phyloP scores from a whole-genome alignment of 2,113 vertebrate genomes.

The Bufo bufo region DNA sequence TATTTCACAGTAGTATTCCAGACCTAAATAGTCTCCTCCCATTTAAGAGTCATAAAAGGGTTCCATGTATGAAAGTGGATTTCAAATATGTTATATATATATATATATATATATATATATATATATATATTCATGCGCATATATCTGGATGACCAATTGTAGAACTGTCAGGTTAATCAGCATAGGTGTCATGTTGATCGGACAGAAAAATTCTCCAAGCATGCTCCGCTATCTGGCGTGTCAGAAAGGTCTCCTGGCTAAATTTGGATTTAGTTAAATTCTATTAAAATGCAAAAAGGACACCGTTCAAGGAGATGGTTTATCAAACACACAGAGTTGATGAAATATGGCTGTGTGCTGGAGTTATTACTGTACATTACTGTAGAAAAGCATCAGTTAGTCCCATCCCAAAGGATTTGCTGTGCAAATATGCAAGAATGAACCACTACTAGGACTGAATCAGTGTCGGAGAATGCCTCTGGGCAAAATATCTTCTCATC shows the following conservation, averaged over 20 bases:
- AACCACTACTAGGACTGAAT: background rate
- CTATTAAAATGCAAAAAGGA: background rate
- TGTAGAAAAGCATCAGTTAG: background rate
- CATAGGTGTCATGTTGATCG: background rate
- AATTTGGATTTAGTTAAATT: background rate
- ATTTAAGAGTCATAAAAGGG: background rate
- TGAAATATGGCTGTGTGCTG: background rate
- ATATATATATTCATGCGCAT: background rate
- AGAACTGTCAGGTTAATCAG: background rate
- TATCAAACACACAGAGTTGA: background rate
- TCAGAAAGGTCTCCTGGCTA: background rate
- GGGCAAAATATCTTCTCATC: background rate
- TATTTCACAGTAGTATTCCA: slow-evolving; percentile 57
- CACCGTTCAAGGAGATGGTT: background rate
- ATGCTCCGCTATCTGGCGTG: background rate
- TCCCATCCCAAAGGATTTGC: background rate
- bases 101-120: no score
- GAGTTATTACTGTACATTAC: background rate
- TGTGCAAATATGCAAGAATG: background rate
- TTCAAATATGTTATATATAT: background rate
- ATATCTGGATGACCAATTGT: background rate
- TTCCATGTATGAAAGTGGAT: background rate
- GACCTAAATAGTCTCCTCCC: background rate
- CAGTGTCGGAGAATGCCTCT: background rate
- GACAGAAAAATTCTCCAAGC: background rate